These are phyloP conservation scores for Enteromius anoplus DNA, from an alignment of 2,797 vertebrate species.

Conservation along the genomic window DNA sequence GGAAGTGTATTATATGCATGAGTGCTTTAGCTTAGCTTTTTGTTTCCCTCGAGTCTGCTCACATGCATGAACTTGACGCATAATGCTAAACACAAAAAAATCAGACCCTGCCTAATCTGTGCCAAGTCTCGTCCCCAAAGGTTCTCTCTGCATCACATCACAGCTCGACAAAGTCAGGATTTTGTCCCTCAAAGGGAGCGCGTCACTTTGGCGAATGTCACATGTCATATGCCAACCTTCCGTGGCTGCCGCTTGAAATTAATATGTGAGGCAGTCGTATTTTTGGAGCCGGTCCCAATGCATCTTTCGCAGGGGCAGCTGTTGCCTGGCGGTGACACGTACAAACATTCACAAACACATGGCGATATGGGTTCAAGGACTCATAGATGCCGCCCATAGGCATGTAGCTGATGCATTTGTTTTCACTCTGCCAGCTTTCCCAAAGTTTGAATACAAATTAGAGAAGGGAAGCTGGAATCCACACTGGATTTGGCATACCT, in stretches of 20 bases:
- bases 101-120: constrained; percentile 18
- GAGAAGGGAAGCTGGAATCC: constrained; percentile 65
- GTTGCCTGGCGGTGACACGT: constrained; percentile 24
- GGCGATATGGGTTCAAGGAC: constrained; percentile 72
- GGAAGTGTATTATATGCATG: constrained; percentile 29
- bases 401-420: constrained; percentile 74
- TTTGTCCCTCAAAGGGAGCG: constrained; percentile 30
- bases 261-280: constrained; percentile 58
- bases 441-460: constrained; percentile 74
- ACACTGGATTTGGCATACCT: constrained; percentile 57
- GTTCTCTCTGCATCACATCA: constrained; percentile 14
- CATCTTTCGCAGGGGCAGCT: constrained; percentile 62
- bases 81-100: constrained; percentile 25
- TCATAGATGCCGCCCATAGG: constrained; percentile 71
- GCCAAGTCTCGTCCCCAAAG: constrained; percentile 34
- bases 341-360: constrained; percentile 65
- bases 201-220: constrained; percentile 42
- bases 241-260: constrained; percentile 49
- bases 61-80: background rate
- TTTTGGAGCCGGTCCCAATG: constrained; percentile 58
- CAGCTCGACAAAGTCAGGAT: constrained; percentile 30
- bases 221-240: constrained; percentile 57
- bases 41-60: constrained; percentile 22
- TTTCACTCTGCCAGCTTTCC: constrained; percentile 67
- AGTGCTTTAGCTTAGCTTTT: constrained; percentile 18